These are phyloP conservation scores for Lasiurus borealis DNA, from an alignment of 2,113 vertebrate species.

Conservation along the genomic window DNA sequence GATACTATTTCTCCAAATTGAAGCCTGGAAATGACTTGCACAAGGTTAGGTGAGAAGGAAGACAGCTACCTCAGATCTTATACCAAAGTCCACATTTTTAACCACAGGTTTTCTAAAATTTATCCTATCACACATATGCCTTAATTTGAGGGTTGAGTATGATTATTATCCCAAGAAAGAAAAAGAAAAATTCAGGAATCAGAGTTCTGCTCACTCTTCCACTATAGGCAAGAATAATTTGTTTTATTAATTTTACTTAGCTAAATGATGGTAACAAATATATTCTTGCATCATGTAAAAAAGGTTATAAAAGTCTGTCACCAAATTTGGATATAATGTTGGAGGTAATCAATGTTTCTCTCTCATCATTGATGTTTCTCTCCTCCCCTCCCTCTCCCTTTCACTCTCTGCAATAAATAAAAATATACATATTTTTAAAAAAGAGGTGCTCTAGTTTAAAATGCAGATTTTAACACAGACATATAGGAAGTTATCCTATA, in stretches of 20 bases:
- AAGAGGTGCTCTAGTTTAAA: not conserved
- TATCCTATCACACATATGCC: not conserved
- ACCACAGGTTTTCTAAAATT: slow-evolving; percentile 13
- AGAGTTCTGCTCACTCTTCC: slow-evolving; percentile 9
- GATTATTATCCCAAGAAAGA: slow-evolving; percentile 16
- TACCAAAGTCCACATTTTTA: not conserved
- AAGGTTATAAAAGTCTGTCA: not conserved
- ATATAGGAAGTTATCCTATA: not conserved
- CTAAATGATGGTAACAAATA: not conserved
- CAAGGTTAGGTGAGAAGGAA: slow-evolving; percentile 26
- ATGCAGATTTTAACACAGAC: not conserved
- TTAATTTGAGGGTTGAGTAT: not conserved
- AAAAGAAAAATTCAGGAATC: slow-evolving; percentile 6
- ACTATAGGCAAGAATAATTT: slow-evolving; percentile 39
- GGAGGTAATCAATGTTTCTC: not conserved
- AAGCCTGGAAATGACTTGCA: slow-evolving; percentile 33
- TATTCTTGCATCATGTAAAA: slow-evolving; percentile 10
- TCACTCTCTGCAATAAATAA: too few relatives aligned
- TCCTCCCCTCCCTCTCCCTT: too few relatives aligned
- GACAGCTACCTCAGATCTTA: not conserved
- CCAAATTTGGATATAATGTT: slow-evolving; percentile 4
- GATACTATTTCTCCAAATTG: not conserved
- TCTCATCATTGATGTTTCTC: too few relatives aligned
- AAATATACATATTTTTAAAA: too few relatives aligned
- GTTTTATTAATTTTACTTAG: slow-evolving; percentile 55